Percentiles rank a stretch among this genome's conserved stretches.
Conservation (phyloP, 2,113 vertebrate species). For the Syngnathoides biaculeatus region DNA sequence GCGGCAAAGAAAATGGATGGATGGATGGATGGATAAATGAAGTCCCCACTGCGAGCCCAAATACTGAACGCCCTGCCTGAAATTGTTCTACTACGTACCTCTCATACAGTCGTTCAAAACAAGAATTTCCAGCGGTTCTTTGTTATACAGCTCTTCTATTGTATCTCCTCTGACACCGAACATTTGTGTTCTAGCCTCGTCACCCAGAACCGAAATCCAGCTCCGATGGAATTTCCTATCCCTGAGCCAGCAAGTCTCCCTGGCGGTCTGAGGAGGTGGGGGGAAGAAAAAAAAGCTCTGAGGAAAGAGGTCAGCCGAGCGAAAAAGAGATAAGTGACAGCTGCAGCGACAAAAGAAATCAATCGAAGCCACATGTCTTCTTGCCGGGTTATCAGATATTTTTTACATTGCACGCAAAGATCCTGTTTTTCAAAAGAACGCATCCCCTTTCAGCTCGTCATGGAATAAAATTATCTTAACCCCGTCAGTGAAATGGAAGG, state of each 20-base stretch:
- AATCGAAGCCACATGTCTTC: slow-evolving; percentile 4
- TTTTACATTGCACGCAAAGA: slow-evolving; percentile 1
- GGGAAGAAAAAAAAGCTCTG: slow-evolving; percentile 12
- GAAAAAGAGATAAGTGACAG: slow-evolving; percentile 3
- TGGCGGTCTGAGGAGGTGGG: slow-evolving; percentile 30
- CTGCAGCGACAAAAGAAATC: not conserved
- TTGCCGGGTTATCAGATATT: not conserved
- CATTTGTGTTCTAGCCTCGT: not conserved
- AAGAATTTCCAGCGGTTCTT: not conserved
- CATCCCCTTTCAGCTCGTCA: not conserved
- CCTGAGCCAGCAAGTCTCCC: slow-evolving; percentile 40
- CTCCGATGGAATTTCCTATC: slow-evolving; percentile 67
- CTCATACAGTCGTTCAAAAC: too few species aligned
- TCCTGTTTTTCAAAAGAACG: slow-evolving; percentile 13
- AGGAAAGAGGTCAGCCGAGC: slow-evolving; percentile 8
- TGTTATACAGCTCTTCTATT: not conserved
- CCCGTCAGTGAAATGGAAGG: slow-evolving; percentile 18
- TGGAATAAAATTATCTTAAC: slow-evolving; percentile 4
- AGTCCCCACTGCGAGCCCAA: not conserved
- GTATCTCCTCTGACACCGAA: not conserved
- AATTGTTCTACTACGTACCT: not conserved
- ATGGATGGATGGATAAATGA: too few species aligned
- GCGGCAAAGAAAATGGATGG: too few species aligned
- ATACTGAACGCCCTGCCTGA: not conserved
- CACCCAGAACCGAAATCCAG: slow-evolving; percentile 1